Conservation (phyloP, 2,888 invertebrate genomes). For the Sminthurides aquaticus region DNA sequence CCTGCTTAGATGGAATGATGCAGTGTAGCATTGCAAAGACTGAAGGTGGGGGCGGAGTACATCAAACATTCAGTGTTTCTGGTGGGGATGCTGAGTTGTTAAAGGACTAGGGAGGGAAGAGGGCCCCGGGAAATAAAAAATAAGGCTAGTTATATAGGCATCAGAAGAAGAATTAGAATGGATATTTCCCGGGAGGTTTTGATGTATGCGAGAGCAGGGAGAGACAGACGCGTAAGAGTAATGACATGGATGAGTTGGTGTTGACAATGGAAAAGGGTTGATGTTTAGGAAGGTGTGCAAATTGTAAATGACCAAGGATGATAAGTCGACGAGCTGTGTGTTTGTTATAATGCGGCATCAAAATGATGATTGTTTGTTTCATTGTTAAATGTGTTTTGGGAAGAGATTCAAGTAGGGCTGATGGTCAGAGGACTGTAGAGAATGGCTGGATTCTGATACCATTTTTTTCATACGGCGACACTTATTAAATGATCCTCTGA, state of each 20-base stretch:
- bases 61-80: neutral
- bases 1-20: too few species aligned
- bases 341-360: neutral
- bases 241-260: neutral
- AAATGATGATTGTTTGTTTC: neutral
- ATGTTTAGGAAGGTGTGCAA: neutral
- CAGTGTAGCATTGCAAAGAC: too few species aligned
- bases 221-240: neutral
- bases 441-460: too few species aligned
- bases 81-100: neutral
- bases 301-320: neutral
- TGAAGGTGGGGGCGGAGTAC: too few species aligned
- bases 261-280: neutral
- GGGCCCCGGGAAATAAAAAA: neutral
- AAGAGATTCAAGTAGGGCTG: too few species aligned
- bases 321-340: neutral
- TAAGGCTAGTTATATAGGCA: neutral
- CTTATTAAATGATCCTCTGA: too few species aligned
- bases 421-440: too few species aligned
- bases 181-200: neutral
- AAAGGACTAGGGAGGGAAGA: neutral
- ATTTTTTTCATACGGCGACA: too few species aligned
- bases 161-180: neutral
- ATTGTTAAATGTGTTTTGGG: neutral
- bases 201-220: neutral